Evolutionary conservation across 1,140 invertebrate species (phyloP).

Genomic region (Bactericera cockerelli): DNA sequence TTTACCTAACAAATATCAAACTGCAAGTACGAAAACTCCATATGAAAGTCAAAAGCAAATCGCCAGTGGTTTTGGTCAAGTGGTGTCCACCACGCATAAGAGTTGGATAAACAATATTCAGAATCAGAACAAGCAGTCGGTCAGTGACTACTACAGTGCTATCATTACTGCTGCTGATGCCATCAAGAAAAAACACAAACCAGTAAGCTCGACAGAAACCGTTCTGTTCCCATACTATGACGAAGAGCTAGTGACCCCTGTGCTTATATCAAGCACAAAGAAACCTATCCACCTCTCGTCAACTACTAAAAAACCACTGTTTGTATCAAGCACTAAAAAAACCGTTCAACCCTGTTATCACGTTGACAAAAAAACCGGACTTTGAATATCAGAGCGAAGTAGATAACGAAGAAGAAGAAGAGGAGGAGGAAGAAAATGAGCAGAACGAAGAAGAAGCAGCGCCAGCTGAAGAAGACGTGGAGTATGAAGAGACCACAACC

Average conservation of each 20-base stretch:
- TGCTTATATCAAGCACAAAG: background rate
- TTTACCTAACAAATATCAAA: background rate
- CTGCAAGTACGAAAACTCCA: background rate
- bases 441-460: background rate
- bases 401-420: background rate
- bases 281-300: background rate
- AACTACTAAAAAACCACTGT: background rate
- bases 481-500: background rate
- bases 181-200: background rate
- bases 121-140: background rate
- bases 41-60: background rate
- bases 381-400: background rate
- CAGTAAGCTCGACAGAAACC: background rate
- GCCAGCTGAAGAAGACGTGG: background rate
- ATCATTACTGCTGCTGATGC: background rate
- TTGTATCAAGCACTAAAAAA: background rate
- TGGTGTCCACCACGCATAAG: background rate
- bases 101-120: constrained; percentile 1
- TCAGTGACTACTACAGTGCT: background rate
- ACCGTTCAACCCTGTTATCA: constrained; percentile 5
- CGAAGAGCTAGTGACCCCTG: background rate
- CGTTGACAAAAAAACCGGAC: background rate
- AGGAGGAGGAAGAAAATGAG: background rate
- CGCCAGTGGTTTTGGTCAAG: background rate
- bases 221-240: constrained; percentile 1